These are phyloP conservation scores for Hestina assimilis DNA, from an alignment of 1,140 invertebrate genomes.

Conservation along the genomic window DNA sequence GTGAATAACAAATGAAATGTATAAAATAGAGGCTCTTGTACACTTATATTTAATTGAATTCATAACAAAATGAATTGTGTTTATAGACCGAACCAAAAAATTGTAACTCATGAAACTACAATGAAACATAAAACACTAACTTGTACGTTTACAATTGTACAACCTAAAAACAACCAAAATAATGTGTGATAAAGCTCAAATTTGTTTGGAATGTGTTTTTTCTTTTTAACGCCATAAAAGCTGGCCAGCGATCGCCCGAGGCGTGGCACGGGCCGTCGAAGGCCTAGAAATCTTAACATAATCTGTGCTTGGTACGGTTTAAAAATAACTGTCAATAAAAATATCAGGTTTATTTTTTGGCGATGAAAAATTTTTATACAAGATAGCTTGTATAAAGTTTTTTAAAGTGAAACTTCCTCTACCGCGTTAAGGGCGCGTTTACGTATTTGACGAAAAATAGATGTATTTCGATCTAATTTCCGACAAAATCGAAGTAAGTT, in stretches of 20 bases:
- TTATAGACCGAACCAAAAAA: slow-evolving; percentile 13
- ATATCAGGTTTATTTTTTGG: neutral
- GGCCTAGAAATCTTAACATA: slow-evolving; percentile 43
- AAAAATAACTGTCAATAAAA: slow-evolving; percentile 38
- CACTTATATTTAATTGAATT: neutral
- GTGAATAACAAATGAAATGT: too few relatives aligned
- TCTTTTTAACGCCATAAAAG: slow-evolving; percentile 36
- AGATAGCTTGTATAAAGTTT: neutral
- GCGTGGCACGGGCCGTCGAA: slow-evolving; percentile 62
- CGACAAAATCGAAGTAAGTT: too few relatives aligned
- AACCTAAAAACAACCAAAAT: slow-evolving; percentile 3
- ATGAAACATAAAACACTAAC: slow-evolving; percentile 44
- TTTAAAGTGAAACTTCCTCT: neutral
- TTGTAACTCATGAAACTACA: slow-evolving; percentile 25
- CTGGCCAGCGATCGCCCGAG: slow-evolving; percentile 42
- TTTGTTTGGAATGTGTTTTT: slow-evolving; percentile 14
- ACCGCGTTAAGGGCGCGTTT: too few relatives aligned
- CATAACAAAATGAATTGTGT: neutral
- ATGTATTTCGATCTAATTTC: too few relatives aligned
- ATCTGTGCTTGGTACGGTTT: slow-evolving; percentile 28
- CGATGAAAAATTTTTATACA: neutral
- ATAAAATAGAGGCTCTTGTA: too few relatives aligned
- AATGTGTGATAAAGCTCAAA: slow-evolving; percentile 1
- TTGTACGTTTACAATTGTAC: slow-evolving; percentile 18
- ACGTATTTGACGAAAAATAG: too few relatives aligned